Evolutionary conservation across 2,888 invertebrate genomes (phyloP).

Genomic region (Tubulanus polymorphus): DNA sequence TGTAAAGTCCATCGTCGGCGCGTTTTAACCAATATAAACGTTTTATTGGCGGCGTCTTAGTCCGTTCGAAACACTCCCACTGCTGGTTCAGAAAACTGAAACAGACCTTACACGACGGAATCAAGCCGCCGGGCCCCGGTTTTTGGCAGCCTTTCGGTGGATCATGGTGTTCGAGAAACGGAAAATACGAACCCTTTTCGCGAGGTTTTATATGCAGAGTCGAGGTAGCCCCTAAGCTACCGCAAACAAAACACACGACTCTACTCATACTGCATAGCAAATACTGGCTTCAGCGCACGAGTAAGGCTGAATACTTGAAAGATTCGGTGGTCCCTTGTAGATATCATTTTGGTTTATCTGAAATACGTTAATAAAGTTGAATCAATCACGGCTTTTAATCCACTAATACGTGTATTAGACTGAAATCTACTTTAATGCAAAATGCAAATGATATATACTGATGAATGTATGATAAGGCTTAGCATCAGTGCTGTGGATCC

Average conservation of each 20-base stretch:
- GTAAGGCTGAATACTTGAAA: no score
- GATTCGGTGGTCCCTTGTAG: no score
- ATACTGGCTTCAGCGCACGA: no score
- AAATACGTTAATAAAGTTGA: no score
- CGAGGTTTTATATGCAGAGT: slow-evolving; percentile 62
- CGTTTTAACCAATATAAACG: slow-evolving; percentile 89
- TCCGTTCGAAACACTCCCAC: slow-evolving; percentile 86
- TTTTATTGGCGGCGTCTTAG: slow-evolving; percentile 78
- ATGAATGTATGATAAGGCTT: no score
- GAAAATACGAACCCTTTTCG: slow-evolving; percentile 70
- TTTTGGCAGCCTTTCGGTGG: slow-evolving; percentile 68
- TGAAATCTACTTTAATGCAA: no score
- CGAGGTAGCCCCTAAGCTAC: slow-evolving; percentile 38
- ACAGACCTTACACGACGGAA: slow-evolving; percentile 80
- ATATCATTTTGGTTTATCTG: no score
- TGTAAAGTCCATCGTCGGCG: slow-evolving; percentile 83
- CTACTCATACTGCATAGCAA: slow-evolving; percentile 27
- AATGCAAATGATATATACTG: no score
- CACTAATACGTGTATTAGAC: no score
- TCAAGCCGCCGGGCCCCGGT: slow-evolving; percentile 42
- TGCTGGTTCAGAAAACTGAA: slow-evolving; percentile 81
- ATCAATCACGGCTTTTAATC: no score
- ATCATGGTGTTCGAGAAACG: slow-evolving; percentile 85
- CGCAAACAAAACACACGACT: slow-evolving; percentile 51
- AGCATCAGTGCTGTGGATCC: no score